A percentile compares a stretch with the other conserved stretches of the same genome.
Conservation (phyloP, 2,888 invertebrate species). For the Oligia strigilis region DNA sequence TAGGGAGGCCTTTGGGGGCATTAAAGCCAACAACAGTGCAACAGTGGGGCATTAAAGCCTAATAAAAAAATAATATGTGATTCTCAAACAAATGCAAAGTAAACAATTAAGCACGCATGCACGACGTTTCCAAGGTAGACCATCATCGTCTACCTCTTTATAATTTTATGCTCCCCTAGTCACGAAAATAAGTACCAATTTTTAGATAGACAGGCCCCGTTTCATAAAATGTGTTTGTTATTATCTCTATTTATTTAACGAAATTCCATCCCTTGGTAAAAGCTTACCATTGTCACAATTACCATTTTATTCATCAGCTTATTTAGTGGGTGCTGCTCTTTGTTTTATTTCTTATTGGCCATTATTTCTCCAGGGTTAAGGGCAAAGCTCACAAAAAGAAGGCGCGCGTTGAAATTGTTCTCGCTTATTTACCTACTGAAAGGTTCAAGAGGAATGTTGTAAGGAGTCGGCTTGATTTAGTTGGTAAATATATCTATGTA, state of each 20-base stretch:
- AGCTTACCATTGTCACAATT: background rate
- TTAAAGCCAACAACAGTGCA: no score
- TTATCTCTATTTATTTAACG: background rate
- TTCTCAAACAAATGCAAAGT: background rate
- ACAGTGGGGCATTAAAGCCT: no score
- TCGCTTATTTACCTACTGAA: constrained; percentile 91
- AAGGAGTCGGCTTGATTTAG: constrained; percentile 92
- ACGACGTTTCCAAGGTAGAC: no score
- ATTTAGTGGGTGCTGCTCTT: constrained; percentile 6
- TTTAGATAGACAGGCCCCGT: background rate
- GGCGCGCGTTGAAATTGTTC: constrained; percentile 86
- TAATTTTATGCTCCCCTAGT: background rate
- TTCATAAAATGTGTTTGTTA: background rate
- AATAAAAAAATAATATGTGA: no score
- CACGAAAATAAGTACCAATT: background rate
- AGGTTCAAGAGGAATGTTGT: constrained; percentile 92
- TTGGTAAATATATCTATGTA: constrained; percentile 83
- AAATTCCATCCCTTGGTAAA: background rate
- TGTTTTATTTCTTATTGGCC: constrained; percentile 32
- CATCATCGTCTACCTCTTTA: background rate
- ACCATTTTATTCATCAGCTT: background rate
- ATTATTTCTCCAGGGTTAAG: constrained; percentile 64
- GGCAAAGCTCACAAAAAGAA: constrained; percentile 83
- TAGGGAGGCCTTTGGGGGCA: no score
- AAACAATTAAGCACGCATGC: no score